Percentiles rank a stretch among this genome's conserved stretches.
Conservation (phyloP, 64 coral and sea anemone species). For the Orbicella faveolata region DNA sequence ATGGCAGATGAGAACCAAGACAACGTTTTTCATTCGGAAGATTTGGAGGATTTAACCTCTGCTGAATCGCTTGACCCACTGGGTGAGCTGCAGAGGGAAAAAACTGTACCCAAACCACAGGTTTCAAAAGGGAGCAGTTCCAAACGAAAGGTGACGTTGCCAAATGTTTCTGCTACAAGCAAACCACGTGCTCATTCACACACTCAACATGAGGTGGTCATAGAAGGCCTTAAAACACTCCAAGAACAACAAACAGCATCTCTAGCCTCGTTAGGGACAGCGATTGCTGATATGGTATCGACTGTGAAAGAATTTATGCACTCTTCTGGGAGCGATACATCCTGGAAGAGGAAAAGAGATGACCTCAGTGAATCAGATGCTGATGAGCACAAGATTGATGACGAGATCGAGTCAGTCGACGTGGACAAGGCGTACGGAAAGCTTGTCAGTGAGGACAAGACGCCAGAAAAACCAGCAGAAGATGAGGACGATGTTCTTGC, state of each 20-base stretch:
- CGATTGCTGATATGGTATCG: not conserved
- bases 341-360: not conserved
- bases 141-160: not conserved
- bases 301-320: not conserved
- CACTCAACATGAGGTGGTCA: not conserved
- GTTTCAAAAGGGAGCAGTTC: not conserved
- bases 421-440: not conserved
- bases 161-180: not conserved
- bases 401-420: not conserved
- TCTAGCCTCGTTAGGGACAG: not conserved
- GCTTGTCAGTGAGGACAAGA: not conserved
- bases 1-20: too few relatives aligned
- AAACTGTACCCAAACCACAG: not conserved
- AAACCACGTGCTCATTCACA: not conserved
- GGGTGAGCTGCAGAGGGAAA: not conserved
- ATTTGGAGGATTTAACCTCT: too few relatives aligned
- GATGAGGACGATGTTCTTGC: constrained; percentile 32
- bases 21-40: too few relatives aligned
- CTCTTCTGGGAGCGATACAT: not conserved
- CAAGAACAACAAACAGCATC: not conserved
- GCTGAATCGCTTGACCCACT: not conserved
- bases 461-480: not conserved
- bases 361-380: not conserved
- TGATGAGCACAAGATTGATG: not conserved
- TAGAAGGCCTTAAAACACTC: not conserved